Base-by-base conservation (phyloP, 2,113 vertebrate genomes). In the Antigone vipio region DNA sequence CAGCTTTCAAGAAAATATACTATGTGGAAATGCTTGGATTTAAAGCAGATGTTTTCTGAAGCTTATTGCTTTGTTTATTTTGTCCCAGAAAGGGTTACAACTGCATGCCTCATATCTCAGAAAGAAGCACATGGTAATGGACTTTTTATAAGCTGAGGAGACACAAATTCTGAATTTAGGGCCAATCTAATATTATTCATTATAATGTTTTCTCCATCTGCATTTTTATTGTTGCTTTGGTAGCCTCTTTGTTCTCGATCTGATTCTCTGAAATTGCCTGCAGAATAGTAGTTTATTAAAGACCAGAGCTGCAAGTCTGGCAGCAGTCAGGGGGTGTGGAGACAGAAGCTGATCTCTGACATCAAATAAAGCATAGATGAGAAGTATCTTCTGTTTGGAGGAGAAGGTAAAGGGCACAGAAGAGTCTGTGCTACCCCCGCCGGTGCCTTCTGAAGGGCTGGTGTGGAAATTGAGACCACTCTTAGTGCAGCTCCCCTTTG, bases 151-250 rank as follows among this genome's bases (percentile, higher is more conserved):
- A 76, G 76, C 68, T 18, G 34, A 91, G 83, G 69, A 92, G 74
- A 82, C 84, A 85, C 53, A 49, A 82, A 8, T 92, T 89, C 86
- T 86, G 73, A 73, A 68, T 93, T 85, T 73, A 78, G 24, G 45
- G 32, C 40, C 66, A 73, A 29, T 78, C 45, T 91, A 53, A 72
- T 94, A 73, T 87, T 92, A 71, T 81, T 76, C 58, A 60, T 84
- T 72, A 53, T 42, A 82, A 72, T 82, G 58, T 82, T 94, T 96
- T 92, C 91, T 92, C 56, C 44, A 38, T 89, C 58, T 95, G 58
- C 60, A 68, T 94, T 94, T 92, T 96, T 74, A 53, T 78, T 77
- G 68, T 92, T 89, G 58, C 15, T 53, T 94, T 20, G 20, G 89
- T 81, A 64, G 40, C 66, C 60, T 78, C 64, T 90, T 91, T 92